Evolutionary conservation across 2,888 invertebrate species (phyloP).

Genomic region (Melikaiella ostensackeni): DNA sequence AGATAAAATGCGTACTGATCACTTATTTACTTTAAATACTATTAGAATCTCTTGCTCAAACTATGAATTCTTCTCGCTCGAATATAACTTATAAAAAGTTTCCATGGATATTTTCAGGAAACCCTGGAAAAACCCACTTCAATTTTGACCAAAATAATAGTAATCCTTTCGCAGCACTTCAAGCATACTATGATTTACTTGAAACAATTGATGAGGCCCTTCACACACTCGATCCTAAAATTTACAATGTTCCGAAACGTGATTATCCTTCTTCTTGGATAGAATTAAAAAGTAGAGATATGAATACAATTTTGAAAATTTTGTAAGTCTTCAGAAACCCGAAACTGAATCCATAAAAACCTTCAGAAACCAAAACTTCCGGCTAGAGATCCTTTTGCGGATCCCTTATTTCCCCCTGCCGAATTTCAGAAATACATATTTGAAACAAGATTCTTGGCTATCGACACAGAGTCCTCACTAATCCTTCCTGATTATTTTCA

Average conservation of each 20-base stretch:
- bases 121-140: neutral
- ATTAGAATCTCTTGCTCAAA: too few species aligned
- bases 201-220: neutral
- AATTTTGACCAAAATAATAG: neutral
- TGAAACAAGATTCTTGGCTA: neutral
- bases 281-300: neutral
- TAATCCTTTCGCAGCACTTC: neutral
- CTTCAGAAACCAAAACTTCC: neutral
- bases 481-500: too few species aligned
- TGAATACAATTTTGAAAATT: neutral
- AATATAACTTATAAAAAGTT: too few species aligned
- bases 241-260: neutral
- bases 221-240: neutral
- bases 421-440: neutral
- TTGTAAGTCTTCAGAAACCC: neutral
- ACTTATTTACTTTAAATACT: neutral
- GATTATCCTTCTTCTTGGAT: neutral
- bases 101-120: neutral
- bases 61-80: too few species aligned
- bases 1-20: neutral
- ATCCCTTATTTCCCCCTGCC: neutral
- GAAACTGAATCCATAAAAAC: neutral
- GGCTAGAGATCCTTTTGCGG: neutral
- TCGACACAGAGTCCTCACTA: neutral
- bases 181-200: neutral